Conservation (phyloP, 2,888 invertebrate genomes). For the Epistrophe grossulariae region DNA sequence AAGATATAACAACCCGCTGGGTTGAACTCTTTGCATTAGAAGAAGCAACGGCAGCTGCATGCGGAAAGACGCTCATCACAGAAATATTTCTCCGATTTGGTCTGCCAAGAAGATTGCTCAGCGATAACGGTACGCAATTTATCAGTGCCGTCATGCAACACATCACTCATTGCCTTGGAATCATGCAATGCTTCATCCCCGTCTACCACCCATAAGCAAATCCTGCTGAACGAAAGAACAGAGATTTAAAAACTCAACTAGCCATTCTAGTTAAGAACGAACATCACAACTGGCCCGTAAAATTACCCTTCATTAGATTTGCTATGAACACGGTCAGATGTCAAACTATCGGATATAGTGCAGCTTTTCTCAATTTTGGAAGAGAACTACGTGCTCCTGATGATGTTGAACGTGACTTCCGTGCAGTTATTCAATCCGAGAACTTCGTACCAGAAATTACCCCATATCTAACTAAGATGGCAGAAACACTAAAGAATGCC, state of each 20-base stretch:
- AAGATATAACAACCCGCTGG: slow-evolving; percentile 58
- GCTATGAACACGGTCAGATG: background rate
- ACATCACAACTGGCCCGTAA: slow-evolving; percentile 10
- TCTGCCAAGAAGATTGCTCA: slow-evolving; percentile 78
- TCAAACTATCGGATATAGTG: too few species aligned
- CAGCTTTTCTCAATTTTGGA: too few species aligned
- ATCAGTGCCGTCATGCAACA: slow-evolving; percentile 80
- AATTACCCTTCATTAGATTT: background rate
- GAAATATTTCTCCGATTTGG: slow-evolving; percentile 81
- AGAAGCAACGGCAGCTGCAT: slow-evolving; percentile 74
- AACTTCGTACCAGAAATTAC: background rate
- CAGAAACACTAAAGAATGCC: background rate
- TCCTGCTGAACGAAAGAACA: slow-evolving; percentile 68
- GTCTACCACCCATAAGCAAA: slow-evolving; percentile 74
- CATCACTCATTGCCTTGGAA: slow-evolving; percentile 63
- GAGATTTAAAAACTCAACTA: slow-evolving; percentile 53
- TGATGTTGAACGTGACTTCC: background rate
- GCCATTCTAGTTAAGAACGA: slow-evolving; percentile 35
- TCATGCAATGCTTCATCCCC: slow-evolving; percentile 69
- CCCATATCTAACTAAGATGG: background rate
- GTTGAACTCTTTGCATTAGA: slow-evolving; percentile 79
- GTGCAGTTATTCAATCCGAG: background rate
- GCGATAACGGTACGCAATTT: slow-evolving; percentile 81
- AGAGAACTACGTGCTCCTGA: background rate
- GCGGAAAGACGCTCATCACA: slow-evolving; percentile 77